These are phyloP conservation scores for Dendrocincla tyrannina DNA, from an alignment of 2,797 vertebrate genomes.

Conservation along the genomic window DNA sequence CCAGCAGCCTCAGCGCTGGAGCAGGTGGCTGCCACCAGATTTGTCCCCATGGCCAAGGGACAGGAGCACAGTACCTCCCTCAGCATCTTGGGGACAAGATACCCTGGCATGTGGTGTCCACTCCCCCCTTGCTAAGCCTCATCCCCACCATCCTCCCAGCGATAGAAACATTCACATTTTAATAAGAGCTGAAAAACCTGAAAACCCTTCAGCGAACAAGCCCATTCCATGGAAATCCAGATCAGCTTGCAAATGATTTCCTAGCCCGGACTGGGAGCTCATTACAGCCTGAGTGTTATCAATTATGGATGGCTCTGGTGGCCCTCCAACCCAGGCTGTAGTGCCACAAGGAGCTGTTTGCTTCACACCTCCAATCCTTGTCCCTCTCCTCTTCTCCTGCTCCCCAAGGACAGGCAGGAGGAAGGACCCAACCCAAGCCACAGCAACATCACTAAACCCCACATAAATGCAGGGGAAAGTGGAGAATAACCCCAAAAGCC, in stretches of 20 bases:
- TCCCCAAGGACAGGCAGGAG: neutral
- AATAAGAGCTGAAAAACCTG: neutral
- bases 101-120: accelerated
- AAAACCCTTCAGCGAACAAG: neutral
- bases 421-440: neutral
- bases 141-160: neutral
- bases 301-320: neutral
- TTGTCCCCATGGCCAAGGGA: neutral
- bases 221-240: neutral
- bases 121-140: neutral
- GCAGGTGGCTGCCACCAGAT: neutral
- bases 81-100: neutral
- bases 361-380: accelerated
- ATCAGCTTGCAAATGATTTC: neutral
- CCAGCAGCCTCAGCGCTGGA: neutral
- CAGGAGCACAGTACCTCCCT: accelerated
- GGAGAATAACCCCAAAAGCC: neutral
- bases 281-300: neutral
- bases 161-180: neutral
- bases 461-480: neutral
- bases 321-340: neutral
- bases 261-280: neutral
- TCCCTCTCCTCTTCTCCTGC: neutral
- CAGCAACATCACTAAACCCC: neutral
- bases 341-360: neutral